Base-by-base conservation (phyloP, 2,888 invertebrate species). In the Acanthococcus lagerstroemiae region DNA sequence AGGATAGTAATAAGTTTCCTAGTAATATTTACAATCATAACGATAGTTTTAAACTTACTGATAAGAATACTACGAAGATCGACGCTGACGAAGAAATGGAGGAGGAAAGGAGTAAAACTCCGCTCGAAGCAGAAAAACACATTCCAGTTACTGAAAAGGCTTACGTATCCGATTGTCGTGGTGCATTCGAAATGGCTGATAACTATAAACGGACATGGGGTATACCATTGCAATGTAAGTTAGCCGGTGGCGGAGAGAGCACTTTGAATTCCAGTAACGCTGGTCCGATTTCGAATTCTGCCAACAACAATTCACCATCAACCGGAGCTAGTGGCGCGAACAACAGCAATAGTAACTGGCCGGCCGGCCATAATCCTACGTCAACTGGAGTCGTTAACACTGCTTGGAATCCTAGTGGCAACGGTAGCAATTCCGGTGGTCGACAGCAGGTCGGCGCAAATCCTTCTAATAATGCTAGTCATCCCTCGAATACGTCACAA, bases 201-300 rank as follows among this genome's bases (percentile, higher is more conserved):
- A 37, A 67, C 46, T 72, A 72, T 66, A 68, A 70, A 65, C 68
- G 69, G 55, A 68, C 74, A 70, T 85, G 84, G 84, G 84, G 84
- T 54, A 81, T 82, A 65, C 81, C 83, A 68, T 78, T 78, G 52
- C 79, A 81, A 61, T 77, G 87, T 72, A 81, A 86, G 70, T 80
- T 90, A 69, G 79, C 83, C 69, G 89, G 89, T 65, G 90, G 90
- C 58, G 89, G 88, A 67, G 90, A 90, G 77, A 88, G 85, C 77
- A 87, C 88, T 52, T 81, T 89, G 73, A 88, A 86, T 75, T 84
- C 84, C 68, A 58, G 68, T 44, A 57, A 65, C 55, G 48, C 52
- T 24, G 61, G 50, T 19, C 48, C 67, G 7, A 68, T 66, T 65
- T 67, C 66, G 60, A 69, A 67, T 46, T 46, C 65, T 22, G 52